Percentiles rank a stretch among this genome's conserved stretches.
phyloP scores from a whole-genome alignment of 2,113 vertebrate genomes.

The Procavia capensis region DNA sequence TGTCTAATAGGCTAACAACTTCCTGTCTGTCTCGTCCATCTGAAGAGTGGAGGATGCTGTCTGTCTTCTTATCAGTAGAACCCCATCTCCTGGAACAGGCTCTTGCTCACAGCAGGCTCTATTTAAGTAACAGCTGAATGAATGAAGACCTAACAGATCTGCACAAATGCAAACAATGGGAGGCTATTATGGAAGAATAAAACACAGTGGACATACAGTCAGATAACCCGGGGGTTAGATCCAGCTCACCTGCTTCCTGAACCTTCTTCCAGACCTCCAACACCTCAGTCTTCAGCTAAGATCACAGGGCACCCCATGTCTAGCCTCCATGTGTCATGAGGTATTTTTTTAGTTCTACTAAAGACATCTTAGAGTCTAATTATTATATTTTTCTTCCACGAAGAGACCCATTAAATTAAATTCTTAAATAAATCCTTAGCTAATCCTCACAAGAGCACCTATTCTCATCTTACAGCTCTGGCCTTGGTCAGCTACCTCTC shows the following conservation, averaged over 20 bases:
- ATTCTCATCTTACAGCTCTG: background rate
- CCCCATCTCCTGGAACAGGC: background rate
- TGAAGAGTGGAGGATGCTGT: accelerated
- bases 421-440: background rate
- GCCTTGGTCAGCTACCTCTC: background rate
- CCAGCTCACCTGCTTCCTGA: background rate
- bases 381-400: background rate
- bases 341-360: background rate
- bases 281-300: background rate
- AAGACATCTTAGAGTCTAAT: background rate
- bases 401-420: background rate
- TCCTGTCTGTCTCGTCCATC: background rate
- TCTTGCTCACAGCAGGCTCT: background rate
- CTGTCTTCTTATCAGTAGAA: no score
- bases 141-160: background rate
- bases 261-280: background rate
- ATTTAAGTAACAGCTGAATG: background rate
- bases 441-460: background rate
- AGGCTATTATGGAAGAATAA: background rate
- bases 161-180: background rate
- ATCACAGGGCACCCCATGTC: background rate
- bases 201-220: background rate
- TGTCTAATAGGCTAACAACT: background rate
- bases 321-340: background rate
- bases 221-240: background rate